Evolutionary conservation across 2,113 vertebrate genomes (phyloP).

Genomic region (Lepus americanus): DNA sequence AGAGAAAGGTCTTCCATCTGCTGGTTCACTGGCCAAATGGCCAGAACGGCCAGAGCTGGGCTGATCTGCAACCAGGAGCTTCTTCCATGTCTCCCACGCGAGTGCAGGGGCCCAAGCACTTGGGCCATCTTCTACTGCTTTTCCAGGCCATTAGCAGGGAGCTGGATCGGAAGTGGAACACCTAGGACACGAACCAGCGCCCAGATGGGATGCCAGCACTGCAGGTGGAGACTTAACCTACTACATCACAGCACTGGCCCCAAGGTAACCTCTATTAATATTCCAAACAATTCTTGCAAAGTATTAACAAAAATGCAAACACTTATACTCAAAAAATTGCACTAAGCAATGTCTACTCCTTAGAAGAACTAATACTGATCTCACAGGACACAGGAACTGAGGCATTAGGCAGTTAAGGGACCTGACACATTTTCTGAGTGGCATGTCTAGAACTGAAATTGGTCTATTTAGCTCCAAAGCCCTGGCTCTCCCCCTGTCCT

Average conservation of each 20-base stretch:
- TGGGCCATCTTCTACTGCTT: no score
- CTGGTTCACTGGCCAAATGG: no score
- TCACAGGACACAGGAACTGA: slow-evolving; percentile 31
- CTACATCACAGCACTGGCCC: background rate
- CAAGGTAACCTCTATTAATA: background rate
- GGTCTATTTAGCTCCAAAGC: background rate
- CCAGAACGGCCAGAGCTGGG: no score
- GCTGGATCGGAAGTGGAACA: no score
- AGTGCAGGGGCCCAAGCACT: no score
- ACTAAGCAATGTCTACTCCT: background rate
- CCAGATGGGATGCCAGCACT: no score
- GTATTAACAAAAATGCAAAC: background rate
- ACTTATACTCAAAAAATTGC: background rate
- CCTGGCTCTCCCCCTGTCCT: background rate
- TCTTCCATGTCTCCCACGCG: background rate
- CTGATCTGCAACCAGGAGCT: no score
- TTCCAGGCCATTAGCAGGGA: no score
- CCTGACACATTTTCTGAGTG: background rate
- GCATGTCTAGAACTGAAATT: background rate
- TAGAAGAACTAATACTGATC: background rate
- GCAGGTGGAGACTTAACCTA: no score
- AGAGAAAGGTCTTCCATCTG: no score
- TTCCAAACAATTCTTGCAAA: background rate
- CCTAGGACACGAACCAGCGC: no score
- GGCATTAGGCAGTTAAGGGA: background rate